Conservation (phyloP, 1,140 invertebrate genomes). For the Brachionus asplanchnoidis region DNA sequence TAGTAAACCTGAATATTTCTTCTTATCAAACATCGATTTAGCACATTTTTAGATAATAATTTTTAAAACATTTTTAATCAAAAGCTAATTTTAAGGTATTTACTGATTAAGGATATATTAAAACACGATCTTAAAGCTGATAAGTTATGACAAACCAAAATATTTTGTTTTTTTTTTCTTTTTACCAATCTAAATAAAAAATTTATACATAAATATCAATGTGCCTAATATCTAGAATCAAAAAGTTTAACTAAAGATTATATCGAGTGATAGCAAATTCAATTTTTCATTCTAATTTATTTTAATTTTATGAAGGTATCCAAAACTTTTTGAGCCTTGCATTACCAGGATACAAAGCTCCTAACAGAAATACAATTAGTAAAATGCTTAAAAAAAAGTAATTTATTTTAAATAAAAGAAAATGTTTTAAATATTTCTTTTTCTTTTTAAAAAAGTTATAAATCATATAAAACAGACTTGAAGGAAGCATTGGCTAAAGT, state of each 20-base stretch:
- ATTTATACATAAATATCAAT: not conserved
- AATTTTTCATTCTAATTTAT: not conserved
- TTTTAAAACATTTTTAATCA: not conserved
- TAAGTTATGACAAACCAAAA: not conserved
- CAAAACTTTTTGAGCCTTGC: not conserved
- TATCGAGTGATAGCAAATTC: not conserved
- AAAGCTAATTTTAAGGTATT: not conserved
- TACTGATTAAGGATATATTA: not conserved
- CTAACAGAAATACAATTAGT: not conserved
- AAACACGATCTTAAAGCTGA: not conserved
- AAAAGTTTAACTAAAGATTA: not conserved
- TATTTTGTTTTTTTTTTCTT: not conserved
- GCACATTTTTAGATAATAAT: not conserved
- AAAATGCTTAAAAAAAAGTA: not conserved
- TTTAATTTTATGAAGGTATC: not conserved
- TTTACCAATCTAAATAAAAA: not conserved
- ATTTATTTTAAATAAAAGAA: not conserved
- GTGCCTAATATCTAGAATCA: not conserved
- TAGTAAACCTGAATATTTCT: too few relatives aligned
- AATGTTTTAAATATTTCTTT: too few relatives aligned
- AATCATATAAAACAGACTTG: too few relatives aligned
- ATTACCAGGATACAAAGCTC: not conserved
- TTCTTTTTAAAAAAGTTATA: too few relatives aligned
- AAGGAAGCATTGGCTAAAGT: too few relatives aligned
- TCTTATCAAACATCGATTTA: too few relatives aligned